phyloP scores from a whole-genome alignment of 2,113 vertebrate genomes.

The Protobothrops mucrosquamatus region DNA sequence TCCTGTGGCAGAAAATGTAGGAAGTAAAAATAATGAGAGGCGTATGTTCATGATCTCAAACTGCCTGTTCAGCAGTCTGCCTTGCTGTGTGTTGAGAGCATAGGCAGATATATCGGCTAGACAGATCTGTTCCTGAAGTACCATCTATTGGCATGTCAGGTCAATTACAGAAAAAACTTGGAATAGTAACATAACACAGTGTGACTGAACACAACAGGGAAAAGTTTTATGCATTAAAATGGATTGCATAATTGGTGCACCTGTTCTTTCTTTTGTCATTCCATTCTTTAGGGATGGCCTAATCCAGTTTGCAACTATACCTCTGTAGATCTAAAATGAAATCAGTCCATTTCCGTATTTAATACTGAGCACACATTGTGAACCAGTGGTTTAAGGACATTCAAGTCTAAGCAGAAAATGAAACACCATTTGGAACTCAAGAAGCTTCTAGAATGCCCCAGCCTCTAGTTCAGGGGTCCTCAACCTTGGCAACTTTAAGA shows the following conservation, averaged over 20 bases:
- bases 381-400: not conserved
- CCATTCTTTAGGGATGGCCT: not conserved
- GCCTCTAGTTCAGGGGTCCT: too few relatives aligned
- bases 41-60: not conserved
- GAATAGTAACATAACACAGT: not conserved
- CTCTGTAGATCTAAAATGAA: not conserved
- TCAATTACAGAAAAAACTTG: not conserved
- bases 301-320: not conserved
- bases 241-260: not conserved
- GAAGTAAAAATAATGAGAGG: not conserved
- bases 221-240: not conserved
- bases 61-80: conserved; percentile 1
- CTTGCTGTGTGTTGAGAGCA: not conserved
- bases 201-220: not conserved
- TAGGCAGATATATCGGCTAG: not conserved
- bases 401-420: not conserved
- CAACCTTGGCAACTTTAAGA: too few relatives aligned
- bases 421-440: not conserved
- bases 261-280: not conserved
- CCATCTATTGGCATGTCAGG: not conserved
- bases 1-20: not conserved
- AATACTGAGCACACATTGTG: not conserved
- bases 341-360: not conserved
- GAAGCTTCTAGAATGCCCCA: not conserved
- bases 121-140: not conserved